phyloP scores from a whole-genome alignment of 2,113 vertebrate genomes.

The Phrynocephalus versicolor region DNA sequence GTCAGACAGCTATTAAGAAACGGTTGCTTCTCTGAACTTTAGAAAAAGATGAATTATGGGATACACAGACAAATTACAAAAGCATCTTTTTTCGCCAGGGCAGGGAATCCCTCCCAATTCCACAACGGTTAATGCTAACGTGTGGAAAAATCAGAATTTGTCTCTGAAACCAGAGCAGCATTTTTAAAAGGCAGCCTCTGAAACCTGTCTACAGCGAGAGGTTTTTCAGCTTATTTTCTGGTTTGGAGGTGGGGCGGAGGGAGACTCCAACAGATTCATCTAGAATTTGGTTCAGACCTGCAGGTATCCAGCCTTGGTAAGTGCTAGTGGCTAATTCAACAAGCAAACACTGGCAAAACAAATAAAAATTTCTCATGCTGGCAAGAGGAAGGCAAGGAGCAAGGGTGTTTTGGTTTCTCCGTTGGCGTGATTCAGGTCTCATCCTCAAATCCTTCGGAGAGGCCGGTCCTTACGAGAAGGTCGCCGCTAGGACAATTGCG shows the following conservation, averaged over 20 bases:
- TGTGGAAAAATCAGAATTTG: constrained; percentile 24
- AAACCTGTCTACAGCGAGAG: background rate
- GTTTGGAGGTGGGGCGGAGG: background rate
- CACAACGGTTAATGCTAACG: constrained; percentile 65
- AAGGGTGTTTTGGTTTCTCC: constrained; percentile 14
- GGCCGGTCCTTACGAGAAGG: constrained; percentile 67
- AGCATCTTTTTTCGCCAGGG: constrained; percentile 12
- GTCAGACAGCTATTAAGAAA: background rate
- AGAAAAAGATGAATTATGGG: constrained; percentile 47
- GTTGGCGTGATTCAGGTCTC: constrained; percentile 24
- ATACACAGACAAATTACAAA: constrained; percentile 29
- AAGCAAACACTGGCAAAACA: background rate
- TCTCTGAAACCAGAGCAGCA: background rate
- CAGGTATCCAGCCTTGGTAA: constrained; percentile 14
- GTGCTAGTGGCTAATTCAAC: constrained; percentile 6
- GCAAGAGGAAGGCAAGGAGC: constrained; percentile 12
- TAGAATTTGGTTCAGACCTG: background rate
- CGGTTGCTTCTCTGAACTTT: background rate
- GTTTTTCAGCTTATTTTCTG: background rate
- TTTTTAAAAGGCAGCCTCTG: background rate
- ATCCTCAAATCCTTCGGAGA: constrained; percentile 40
- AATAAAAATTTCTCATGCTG: background rate
- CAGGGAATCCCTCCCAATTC: constrained; percentile 37
- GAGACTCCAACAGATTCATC: background rate
- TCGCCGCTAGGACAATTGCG: constrained; percentile 81